Evolutionary conservation across 2,113 vertebrate species (phyloP), one percentile per base, ranked within the genome.

Genomic region (Anguilla japonica): DNA sequence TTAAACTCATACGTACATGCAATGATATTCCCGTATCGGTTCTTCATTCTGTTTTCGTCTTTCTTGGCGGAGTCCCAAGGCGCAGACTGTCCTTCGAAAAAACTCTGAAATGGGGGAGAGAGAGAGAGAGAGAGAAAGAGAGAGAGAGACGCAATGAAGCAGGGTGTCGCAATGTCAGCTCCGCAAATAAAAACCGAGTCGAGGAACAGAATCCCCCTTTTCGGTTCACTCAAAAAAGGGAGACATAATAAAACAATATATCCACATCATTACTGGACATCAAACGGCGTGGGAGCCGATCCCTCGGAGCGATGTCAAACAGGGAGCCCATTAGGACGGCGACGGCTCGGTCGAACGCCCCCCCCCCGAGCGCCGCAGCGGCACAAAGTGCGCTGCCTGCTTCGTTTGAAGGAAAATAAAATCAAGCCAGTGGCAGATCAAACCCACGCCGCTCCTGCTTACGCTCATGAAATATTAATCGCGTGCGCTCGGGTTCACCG

Each of bases 41-140:
- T 99, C 96, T 99, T 99, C 97, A 99, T 98, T 91, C 98, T 96
- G 95, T 99, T 99, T 94, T 99, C 98, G 82, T 99, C 98, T 93
- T 99, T 99, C 91, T 99, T 99, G 85, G 98, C 98, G 0, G 97
- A 98, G 86, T 99, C 98, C 98, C 98, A 99, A 0, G 98, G 97
- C 90, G 98, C 98, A 1, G 98, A 97, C 94, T 99, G 98, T 91
- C 98, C 98, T 97, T 99, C 98, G 91, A 98, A 98, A 93, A 99
- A 99, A 89, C 98, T 98, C 98, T 99, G 94, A 83, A 93, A 89
- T 75, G 20, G 29, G 80, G 15, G 22, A 81, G 39, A 75, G 29
- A 41, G 84, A 29, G 29, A 60, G 71, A n/a, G 2, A 46, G 43
- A 46, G 43, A 85, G 18, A 43, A 57, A 22, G 29, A 71, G 43